Evolutionary conservation across 2,888 invertebrate species (phyloP).

Genomic region (Nomada fabriciana): DNA sequence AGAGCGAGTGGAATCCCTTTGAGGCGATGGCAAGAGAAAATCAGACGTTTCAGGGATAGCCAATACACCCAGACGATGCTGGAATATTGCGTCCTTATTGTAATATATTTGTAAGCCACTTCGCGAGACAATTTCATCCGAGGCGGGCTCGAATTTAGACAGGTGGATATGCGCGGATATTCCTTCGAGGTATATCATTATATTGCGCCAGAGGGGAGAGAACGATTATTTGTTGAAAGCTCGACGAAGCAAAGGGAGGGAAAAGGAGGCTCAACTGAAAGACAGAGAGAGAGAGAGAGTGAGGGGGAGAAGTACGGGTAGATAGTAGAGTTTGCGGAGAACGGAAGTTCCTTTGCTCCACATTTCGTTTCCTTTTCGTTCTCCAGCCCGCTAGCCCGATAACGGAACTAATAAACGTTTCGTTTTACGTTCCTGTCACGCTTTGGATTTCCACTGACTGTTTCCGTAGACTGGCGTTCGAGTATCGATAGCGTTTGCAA

Average conservation of each 20-base stretch:
- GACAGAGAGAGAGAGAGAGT: no score
- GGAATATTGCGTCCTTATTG: conserved; percentile 75
- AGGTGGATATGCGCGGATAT: conserved; percentile 57
- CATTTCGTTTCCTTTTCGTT: conserved; percentile 5
- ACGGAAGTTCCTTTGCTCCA: conserved; percentile 22
- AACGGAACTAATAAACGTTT: conserved; percentile 20
- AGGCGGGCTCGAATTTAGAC: conserved; percentile 52
- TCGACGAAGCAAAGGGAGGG: conserved; percentile 41
- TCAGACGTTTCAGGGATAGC: conserved; percentile 63
- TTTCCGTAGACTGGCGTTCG: background rate
- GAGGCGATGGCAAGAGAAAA: conserved; percentile 56
- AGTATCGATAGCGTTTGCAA: background rate
- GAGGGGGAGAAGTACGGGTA: no score
- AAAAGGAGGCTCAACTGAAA: conserved; percentile 2
- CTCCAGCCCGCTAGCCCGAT: background rate
- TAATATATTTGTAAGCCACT: conserved; percentile 77
- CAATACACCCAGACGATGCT: conserved; percentile 53
- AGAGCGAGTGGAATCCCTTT: conserved; percentile 63
- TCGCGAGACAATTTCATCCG: conserved; percentile 74
- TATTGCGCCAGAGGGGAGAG: conserved; percentile 48
- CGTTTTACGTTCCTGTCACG: background rate
- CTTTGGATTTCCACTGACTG: background rate
- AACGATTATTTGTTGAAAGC: conserved; percentile 64
- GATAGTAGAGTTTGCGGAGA: conserved; percentile 1
- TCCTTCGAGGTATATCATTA: conserved; percentile 68